Base-by-base conservation (phyloP, 2,797 vertebrate species). In the Tinamus major region DNA sequence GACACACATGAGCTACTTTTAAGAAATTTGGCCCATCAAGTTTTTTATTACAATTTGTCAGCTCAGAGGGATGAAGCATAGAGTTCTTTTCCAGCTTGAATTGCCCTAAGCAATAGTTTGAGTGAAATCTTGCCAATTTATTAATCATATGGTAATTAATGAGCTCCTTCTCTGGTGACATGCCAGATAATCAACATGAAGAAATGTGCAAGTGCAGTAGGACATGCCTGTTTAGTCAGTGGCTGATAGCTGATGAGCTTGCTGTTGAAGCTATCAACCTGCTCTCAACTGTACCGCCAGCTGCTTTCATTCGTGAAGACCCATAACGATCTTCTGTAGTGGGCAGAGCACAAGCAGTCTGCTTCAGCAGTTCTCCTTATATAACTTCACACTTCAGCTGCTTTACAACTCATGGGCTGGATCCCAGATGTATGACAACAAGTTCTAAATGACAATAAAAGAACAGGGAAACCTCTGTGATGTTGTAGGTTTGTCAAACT, bases 361-460 rank as follows among this genome's bases (percentile, higher is more conserved):
- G 46, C n/a, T 90, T 75, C 65, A 72, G 24, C 21, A 65, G 0
- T 6, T 81, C 81, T 53, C 23, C 9, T 79, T 53, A 24, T 16
- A 27, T 15, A 48, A 64, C 24, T 75, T 90, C 29, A 79, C 20
- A 61, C 41, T 78, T 88, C 55, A 79, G 31, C 19, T 88, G 46
- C 41, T 64, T 84, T 90, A 76, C 41, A 62, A 20, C 42, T 74
- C 13, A 14, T 31, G 37, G 46, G 19, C 35, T 86, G 37, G 33
- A 81, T 79, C 49, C 53, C 58, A 84, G 61, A 81, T 13, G 2
- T 39, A 33, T 46, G 72, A 80, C 44, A 78, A 21, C 10, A 71
- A 72, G 55, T 85, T 92, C 83, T 48, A 85, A 92, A 81, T n/a
- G 6, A 59, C 41, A 41, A 21, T 53, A 65, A 78, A 92, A 78